Percentiles rank a stretch among this genome's conserved stretches.
Evolutionary conservation across 2,888 invertebrate genomes (phyloP).

Genomic region (Dastarcus helophoroides): DNA sequence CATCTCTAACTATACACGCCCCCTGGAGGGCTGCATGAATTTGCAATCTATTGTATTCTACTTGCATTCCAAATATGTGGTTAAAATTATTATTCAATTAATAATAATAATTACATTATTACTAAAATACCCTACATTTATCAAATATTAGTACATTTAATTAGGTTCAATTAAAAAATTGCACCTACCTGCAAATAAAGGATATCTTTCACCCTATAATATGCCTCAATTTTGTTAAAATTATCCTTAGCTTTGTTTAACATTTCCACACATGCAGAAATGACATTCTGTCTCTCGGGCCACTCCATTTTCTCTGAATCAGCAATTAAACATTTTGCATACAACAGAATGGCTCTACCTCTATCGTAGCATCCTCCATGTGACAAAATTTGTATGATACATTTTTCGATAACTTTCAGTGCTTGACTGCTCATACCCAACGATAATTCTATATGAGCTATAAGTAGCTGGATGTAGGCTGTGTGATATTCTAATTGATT

Average conservation of each 20-base stretch:
- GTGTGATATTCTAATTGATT: conserved; percentile 69
- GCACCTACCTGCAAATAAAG: conserved; percentile 54
- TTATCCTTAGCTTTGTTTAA: conserved; percentile 55
- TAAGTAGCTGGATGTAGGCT: conserved; percentile 63
- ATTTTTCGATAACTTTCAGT: conserved; percentile 49
- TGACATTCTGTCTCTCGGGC: conserved; percentile 40
- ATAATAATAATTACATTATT: too few relatives aligned
- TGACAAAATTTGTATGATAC: conserved; percentile 50
- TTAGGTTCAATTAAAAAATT: too few relatives aligned
- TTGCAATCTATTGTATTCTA: too few relatives aligned
- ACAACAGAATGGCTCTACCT: conserved; percentile 62
- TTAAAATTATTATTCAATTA: too few relatives aligned
- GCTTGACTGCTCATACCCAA: conserved; percentile 71
- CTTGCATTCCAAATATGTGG: too few relatives aligned
- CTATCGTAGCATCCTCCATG: conserved; percentile 75
- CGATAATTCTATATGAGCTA: conserved; percentile 65
- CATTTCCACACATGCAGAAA: conserved; percentile 48
- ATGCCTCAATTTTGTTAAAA: conserved; percentile 66
- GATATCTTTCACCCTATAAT: conserved; percentile 61
- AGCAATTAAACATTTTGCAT: conserved; percentile 68
- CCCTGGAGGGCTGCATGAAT: conserved; percentile 1
- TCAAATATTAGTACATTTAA: too few relatives aligned
- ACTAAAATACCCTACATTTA: too few relatives aligned
- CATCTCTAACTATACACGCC: too few relatives aligned
- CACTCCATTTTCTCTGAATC: conserved; percentile 40